Conservation (phyloP, 2,113 vertebrate species). For the Malurus cyaneus region DNA sequence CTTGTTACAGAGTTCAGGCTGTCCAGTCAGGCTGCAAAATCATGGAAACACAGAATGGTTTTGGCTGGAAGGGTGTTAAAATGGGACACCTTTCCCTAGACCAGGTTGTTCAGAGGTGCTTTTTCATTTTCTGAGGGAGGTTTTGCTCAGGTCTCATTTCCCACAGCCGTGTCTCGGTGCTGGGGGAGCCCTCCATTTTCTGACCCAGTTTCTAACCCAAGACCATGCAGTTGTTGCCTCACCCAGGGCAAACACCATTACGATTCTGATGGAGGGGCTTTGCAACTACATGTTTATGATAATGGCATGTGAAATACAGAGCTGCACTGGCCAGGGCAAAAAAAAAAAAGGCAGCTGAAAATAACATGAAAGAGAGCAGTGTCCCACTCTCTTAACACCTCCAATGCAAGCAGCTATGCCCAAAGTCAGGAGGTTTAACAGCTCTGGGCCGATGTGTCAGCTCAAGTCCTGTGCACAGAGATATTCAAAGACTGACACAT, state of each 20-base stretch:
- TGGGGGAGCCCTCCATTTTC: neutral
- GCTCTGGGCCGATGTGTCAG: neutral
- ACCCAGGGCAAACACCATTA: neutral
- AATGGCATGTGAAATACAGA: neutral
- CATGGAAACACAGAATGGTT: neutral
- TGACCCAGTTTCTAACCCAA: neutral
- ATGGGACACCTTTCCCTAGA: neutral
- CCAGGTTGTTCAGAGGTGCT: neutral
- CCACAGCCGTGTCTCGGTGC: neutral
- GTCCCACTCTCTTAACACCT: neutral
- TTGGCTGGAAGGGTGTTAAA: neutral
- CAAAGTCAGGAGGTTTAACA: neutral
- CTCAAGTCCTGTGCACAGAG: neutral
- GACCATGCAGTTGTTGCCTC: neutral
- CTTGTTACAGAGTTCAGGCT: neutral
- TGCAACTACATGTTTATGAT: neutral
- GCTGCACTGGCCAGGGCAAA: neutral
- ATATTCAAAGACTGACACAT: slow-evolving; percentile 8
- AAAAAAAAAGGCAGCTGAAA: neutral
- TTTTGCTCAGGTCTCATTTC: neutral
- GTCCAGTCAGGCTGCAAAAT: neutral
- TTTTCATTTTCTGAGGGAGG: neutral
- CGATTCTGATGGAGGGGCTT: neutral
- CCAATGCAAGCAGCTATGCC: neutral
- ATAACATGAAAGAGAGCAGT: neutral